A percentile compares a stretch with the other conserved stretches of the same genome.
Evolutionary conservation across 2,797 vertebrate species (phyloP).

Genomic region (Hybognathus amarus): DNA sequence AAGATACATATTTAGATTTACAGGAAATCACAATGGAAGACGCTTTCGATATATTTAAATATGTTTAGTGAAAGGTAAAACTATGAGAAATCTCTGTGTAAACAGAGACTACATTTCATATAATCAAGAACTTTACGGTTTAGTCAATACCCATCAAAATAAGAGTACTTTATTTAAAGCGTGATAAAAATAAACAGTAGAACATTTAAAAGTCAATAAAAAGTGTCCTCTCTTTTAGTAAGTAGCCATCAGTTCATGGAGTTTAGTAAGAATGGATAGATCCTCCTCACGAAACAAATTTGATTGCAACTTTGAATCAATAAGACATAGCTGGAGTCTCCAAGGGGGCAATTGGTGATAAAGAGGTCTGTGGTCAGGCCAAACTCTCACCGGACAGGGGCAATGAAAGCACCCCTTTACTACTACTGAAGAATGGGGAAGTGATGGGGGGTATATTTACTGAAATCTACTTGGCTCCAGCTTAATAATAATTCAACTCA

Average conservation of each 20-base stretch:
- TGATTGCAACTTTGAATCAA: constrained; percentile 28
- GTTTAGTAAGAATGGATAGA: not conserved
- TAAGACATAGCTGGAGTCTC: constrained; percentile 35
- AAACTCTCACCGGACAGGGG: not conserved
- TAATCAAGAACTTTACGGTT: not conserved
- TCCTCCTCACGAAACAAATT: constrained; percentile 10
- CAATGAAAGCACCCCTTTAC: not conserved
- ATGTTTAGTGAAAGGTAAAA: no score
- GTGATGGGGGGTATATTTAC: constrained; percentile 7
- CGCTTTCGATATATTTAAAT: no score
- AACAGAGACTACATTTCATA: not conserved
- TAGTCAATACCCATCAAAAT: not conserved
- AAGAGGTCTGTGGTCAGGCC: constrained; percentile 9
- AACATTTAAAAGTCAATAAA: not conserved
- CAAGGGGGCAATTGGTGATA: constrained; percentile 9
- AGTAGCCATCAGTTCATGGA: not conserved
- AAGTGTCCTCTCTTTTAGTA: not conserved
- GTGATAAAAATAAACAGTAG: not conserved
- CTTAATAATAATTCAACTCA: constrained; percentile 40
- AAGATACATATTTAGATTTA: no score
- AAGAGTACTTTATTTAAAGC: not conserved
- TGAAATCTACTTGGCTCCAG: constrained; percentile 29
- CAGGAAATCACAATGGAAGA: no score
- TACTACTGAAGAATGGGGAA: not conserved
- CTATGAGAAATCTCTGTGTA: no score